Base-by-base conservation (phyloP, 2,113 vertebrate species). In the Anarrhichthys ocellatus region DNA sequence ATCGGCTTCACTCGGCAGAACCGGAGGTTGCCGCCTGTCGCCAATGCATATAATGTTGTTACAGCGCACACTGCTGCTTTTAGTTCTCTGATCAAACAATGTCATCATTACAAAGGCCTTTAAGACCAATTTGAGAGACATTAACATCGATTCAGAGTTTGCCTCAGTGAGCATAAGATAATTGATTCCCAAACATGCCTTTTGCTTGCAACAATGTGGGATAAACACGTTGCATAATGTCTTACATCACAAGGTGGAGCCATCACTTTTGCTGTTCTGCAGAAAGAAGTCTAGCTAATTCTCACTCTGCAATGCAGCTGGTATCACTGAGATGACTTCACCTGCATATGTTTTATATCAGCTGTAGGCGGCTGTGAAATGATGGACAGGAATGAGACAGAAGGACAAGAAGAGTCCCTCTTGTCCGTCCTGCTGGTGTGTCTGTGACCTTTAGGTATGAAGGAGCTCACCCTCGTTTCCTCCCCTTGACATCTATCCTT, bases 391-490 rank as follows among this genome's bases (percentile, higher is more conserved):
- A 17, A 34, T 0, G 10, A 24, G 40, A 36, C 44, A 15, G 73
- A 29, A 73, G 13, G 76, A 29, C 14, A 9, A 36, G 65, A 27
- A 80, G 72, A 68, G 62, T 40, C 66, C 29, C 27, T 27, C 58
- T 22, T 6, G 62, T 66, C 38, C 73, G 73, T 64, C 48, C 73
- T 68, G 77, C 27, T 65, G 61, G 64, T 34, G 10, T 46, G 14
- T 46, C 14, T 50, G 36, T 78, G 87, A 87, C 86, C 87, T 89
- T 88, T 77, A 82, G 50, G 18, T 8, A 4, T 65, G 67, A 82
- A 56, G 54, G 32, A 54, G 66, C 11, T 61, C 54, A 56, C 63
- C 58, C 9, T 50, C 2, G 0, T 69, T 50, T 76, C 82, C 56
- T 75, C 42, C 61, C 32, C 48, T 42, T 42, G 24, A 78, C 78